Percentiles rank a stretch among this genome's conserved stretches.
Evolutionary conservation across 1,140 invertebrate species (phyloP).

Genomic region (Wasmannia auropunctata): DNA sequence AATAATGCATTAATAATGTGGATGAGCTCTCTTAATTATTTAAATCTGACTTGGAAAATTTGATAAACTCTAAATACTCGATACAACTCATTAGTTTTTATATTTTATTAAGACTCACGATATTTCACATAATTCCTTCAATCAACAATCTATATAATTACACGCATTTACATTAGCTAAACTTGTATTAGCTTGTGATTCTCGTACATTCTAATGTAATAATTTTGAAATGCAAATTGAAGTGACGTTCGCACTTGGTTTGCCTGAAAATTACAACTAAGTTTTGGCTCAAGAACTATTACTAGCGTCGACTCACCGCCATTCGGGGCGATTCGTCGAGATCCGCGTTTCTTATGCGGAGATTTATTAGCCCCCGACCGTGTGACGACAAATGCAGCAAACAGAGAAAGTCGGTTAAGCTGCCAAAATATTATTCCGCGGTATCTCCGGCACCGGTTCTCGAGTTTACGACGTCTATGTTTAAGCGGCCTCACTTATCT

Average conservation of each 20-base stretch:
- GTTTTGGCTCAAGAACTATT: not conserved
- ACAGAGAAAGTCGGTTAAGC: conserved; percentile 54
- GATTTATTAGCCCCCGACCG: conserved; percentile 49
- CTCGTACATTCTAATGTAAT: not conserved
- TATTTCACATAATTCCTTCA: not conserved
- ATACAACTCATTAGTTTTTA: not conserved
- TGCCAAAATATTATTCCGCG: conserved; percentile 58
- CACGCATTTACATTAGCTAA: not conserved
- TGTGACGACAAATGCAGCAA: conserved; percentile 48
- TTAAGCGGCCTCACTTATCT: conserved; percentile 46
- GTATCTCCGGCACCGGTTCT: conserved; percentile 31
- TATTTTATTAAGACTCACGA: not conserved
- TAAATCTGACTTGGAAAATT: not conserved
- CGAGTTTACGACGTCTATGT: conserved; percentile 43
- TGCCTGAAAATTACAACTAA: conserved; percentile 13
- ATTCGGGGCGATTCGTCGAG: conserved; percentile 19
- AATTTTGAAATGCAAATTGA: conserved; percentile 17
- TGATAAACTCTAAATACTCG: not conserved
- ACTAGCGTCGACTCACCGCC: not conserved
- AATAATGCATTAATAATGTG: not conserved
- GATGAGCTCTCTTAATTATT: not conserved
- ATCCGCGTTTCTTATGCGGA: conserved; percentile 45
- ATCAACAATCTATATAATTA: not conserved
- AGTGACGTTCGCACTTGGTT: not conserved
- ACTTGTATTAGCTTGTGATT: not conserved